These are phyloP conservation scores for Parthenolecanium corni DNA, from an alignment of 2,888 invertebrate species.

Conservation along the genomic window DNA sequence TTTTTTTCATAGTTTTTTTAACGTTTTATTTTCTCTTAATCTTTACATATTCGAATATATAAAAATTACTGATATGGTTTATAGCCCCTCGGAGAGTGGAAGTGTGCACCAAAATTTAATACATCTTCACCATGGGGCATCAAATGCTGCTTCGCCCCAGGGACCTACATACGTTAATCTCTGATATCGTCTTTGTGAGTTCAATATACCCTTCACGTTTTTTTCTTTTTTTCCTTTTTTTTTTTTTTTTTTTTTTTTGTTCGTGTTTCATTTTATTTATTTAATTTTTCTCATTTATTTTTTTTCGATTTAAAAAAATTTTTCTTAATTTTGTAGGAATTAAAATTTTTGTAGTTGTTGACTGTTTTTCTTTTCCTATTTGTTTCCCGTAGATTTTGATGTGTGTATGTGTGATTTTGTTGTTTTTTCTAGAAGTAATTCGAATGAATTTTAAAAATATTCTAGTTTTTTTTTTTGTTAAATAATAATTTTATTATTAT, in stretches of 20 bases:
- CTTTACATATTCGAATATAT: slow-evolving; percentile 8
- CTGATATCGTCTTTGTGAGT: slow-evolving; percentile 44
- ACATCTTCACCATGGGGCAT: slow-evolving; percentile 35
- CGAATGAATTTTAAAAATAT: slow-evolving; percentile 10
- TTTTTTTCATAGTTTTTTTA: neutral
- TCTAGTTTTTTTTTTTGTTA: neutral
- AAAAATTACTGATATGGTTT: slow-evolving; percentile 32
- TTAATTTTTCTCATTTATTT: slow-evolving; percentile 37
- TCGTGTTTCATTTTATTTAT: slow-evolving; percentile 32
- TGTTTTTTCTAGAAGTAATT: slow-evolving; percentile 22
- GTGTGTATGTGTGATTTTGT: neutral
- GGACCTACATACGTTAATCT: slow-evolving; percentile 91
- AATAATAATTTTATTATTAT: slow-evolving; percentile 14
- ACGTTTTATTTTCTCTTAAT: neutral
- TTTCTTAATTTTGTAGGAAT: neutral
- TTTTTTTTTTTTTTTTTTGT: slow-evolving; percentile 37
- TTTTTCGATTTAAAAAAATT: neutral
- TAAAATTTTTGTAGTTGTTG: slow-evolving; percentile 38
- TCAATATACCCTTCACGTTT: slow-evolving; percentile 30
- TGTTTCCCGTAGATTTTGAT: slow-evolving; percentile 30
- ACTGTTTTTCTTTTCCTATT: slow-evolving; percentile 33
- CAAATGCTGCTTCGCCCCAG: slow-evolving; percentile 43
- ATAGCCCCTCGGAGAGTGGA: slow-evolving; percentile 35
- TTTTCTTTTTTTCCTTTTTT: slow-evolving; percentile 32
- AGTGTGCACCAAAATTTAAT: slow-evolving; percentile 32